Conservation (phyloP, 2,113 vertebrate species). For the Plecturocebus donacophilus region DNA sequence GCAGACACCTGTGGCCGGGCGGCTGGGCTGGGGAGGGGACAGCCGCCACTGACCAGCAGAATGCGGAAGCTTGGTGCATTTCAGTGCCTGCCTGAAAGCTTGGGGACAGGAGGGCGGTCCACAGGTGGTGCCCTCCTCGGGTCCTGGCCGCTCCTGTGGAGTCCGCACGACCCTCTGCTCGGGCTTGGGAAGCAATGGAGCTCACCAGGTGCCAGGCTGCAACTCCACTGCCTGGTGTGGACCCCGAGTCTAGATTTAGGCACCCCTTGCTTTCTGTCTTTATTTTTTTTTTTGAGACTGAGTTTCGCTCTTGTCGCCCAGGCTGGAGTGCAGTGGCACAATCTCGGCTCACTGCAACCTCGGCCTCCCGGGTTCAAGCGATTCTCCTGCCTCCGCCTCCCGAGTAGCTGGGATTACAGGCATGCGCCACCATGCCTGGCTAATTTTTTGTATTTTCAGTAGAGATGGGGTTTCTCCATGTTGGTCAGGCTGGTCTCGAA, state of each 20-base stretch:
- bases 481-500: too few species aligned
- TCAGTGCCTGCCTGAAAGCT: conserved; percentile 75
- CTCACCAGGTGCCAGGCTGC: neutral
- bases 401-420: too few species aligned
- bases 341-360: too few species aligned
- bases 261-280: conserved; percentile 11
- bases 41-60: conserved; percentile 83
- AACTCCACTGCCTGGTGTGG: neutral
- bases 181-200: neutral
- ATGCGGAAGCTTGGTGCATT: conserved; percentile 74
- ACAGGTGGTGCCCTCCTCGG: neutral
- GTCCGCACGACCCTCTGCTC: accelerated
- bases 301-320: too few species aligned
- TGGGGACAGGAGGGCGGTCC: neutral
- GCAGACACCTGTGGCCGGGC: neutral
- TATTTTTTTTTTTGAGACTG: too few species aligned
- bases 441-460: too few species aligned
- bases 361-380: too few species aligned
- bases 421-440: too few species aligned
- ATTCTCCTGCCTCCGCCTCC: too few species aligned
- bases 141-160: neutral
- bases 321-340: too few species aligned
- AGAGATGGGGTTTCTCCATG: too few species aligned
- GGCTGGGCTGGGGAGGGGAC: neutral
- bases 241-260: neutral